A percentile compares a stretch with the other conserved stretches of the same genome.
Conservation (phyloP, 2,888 invertebrate genomes). For the Nomada ferruginata region DNA sequence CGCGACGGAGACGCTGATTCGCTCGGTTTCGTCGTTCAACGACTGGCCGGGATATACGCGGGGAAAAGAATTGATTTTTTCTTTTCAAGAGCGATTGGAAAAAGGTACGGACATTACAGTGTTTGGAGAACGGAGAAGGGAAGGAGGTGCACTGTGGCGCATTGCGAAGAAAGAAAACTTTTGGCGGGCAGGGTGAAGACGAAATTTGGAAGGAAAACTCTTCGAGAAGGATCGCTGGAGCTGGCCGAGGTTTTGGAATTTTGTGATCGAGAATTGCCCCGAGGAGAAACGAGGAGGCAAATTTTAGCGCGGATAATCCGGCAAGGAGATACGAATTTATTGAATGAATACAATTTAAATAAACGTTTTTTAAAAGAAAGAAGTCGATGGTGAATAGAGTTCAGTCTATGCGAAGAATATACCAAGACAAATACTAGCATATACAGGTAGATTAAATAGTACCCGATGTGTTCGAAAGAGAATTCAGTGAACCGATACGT, state of each 20-base stretch:
- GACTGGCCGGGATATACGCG: background rate
- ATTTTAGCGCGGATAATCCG: too few species aligned
- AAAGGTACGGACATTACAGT: background rate
- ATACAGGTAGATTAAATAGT: background rate
- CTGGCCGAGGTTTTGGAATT: too few species aligned
- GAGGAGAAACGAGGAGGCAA: too few species aligned
- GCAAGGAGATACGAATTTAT: too few species aligned
- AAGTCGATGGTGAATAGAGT: too few species aligned
- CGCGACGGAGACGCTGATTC: conserved; percentile 14
- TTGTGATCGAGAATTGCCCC: too few species aligned
- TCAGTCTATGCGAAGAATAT: background rate
- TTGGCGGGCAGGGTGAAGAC: too few species aligned
- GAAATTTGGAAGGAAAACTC: background rate
- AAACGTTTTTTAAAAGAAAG: too few species aligned
- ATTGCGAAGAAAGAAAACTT: too few species aligned
- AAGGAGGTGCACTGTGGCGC: too few species aligned
- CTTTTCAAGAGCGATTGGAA: background rate
- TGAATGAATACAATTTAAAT: too few species aligned
- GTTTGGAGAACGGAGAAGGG: background rate
- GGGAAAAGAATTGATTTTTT: background rate
- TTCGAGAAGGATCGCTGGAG: too few species aligned
- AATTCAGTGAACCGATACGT: background rate
- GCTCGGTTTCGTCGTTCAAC: background rate
- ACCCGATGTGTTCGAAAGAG: conserved; percentile 5
- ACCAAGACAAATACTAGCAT: background rate